A percentile compares a stretch with the other conserved stretches of the same genome.
Evolutionary conservation across 1,140 invertebrate species (phyloP).

Genomic region (Rhopalosiphum padi): DNA sequence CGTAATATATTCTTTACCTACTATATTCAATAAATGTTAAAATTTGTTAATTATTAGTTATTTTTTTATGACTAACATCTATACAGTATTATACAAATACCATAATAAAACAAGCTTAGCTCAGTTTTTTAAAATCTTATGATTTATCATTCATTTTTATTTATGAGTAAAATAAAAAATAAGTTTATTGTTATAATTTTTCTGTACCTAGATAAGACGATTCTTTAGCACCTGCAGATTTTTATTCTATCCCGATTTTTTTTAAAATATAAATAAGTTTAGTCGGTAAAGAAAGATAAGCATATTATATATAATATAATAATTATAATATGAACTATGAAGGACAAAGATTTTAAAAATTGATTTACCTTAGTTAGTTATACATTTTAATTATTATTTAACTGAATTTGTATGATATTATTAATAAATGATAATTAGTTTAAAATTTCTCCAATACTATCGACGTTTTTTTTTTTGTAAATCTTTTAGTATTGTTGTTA

Average conservation of each 20-base stretch:
- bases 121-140: not conserved
- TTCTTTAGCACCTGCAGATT: not conserved
- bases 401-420: too few species aligned
- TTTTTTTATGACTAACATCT: too few species aligned
- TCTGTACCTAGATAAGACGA: not conserved
- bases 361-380: not conserved
- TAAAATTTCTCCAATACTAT: not conserved
- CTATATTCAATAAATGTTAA: too few species aligned
- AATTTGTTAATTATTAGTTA: too few species aligned
- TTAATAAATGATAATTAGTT: not conserved
- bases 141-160: not conserved
- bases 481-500: not conserved
- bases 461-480: not conserved
- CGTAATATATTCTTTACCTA: too few species aligned
- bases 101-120: not conserved
- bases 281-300: too few species aligned
- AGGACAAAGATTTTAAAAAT: too few species aligned
- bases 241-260: not conserved
- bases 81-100: too few species aligned
- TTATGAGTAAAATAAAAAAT: not conserved
- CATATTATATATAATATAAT: too few species aligned
- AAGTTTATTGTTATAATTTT: not conserved
- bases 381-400: not conserved
- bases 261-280: not conserved
- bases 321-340: too few species aligned